Evolutionary conservation across 2,797 vertebrate species (phyloP), one percentile per base, ranked within the genome.

Genomic region (Rhynchonycteris naso): DNA sequence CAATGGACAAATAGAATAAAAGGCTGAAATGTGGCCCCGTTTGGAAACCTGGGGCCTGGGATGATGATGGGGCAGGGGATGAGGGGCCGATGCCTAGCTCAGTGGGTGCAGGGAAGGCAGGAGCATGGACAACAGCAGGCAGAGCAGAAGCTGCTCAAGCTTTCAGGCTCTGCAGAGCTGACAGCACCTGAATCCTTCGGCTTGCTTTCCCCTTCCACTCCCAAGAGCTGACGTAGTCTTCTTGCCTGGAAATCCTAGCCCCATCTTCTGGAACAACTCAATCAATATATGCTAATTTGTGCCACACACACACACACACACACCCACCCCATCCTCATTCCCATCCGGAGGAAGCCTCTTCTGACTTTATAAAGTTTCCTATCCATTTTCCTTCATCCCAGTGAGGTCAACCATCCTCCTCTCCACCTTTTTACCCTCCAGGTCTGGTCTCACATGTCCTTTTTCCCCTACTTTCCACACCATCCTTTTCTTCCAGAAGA

Each of bases 31-130:
- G 98, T 98, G 99, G 98, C 98, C 98, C 94, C 0, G n/a, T 92
- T 93, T 99, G 99, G 97, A 99, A 98, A 94, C 99, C 98, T 98
- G 99, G 98, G 24, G 98, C 98, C 98, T 98, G 69, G 74, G 71
- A 86, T 83, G 33, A 61, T n/a, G 18, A 4, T 14, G 50, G 74
- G 79, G 19, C 24, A 30, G 18, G 22, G 56, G 13, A 6, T 1
- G 33, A 47, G 50, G 61, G 28, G 43, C 12, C 2, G 13, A 24
- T 3, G 33, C 19, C 50, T 33, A 16, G 68, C 43, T 61, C 1
- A 5, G 22, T 18, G 15, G 21, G 15, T 8, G 15, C 16, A 19
- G 16, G 72, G 50, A 43, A 28, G 65, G 35, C 72, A 80, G 89
- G 63, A 75, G 2, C n/a, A 5, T 21, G 47, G 35, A 30, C 2